These are phyloP conservation scores for Listrodromus nycthemerus DNA, from an alignment of 2,888 invertebrate genomes.

Conservation along the genomic window DNA sequence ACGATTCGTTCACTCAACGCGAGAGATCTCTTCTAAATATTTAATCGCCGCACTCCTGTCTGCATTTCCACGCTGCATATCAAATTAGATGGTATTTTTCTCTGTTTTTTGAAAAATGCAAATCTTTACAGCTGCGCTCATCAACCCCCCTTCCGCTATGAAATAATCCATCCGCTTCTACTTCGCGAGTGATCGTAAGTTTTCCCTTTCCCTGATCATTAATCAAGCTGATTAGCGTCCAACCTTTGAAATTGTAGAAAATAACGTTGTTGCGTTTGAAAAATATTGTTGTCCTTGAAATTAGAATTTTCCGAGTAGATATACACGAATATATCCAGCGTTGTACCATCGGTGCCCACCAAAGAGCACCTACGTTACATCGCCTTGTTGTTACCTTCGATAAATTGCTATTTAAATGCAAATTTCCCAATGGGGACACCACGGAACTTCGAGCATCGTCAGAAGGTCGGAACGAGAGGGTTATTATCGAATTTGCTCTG, in stretches of 20 bases:
- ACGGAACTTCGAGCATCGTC: constrained; percentile 75
- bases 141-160: not conserved
- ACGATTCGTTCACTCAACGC: constrained; percentile 54
- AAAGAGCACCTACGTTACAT: not conserved
- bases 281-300: not conserved
- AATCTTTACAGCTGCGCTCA: not conserved
- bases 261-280: not conserved
- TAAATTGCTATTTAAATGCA: constrained; percentile 76
- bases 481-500: constrained; percentile 12
- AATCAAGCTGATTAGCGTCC: not conserved
- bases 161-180: not conserved
- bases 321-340: not conserved
- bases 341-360: not conserved
- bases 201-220: not conserved
- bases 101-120: not conserved
- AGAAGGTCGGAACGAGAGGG: constrained; percentile 64
- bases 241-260: not conserved
- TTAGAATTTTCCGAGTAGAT: not conserved
- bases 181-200: not conserved
- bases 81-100: not conserved
- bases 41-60: constrained; percentile 58
- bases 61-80: constrained; percentile 50
- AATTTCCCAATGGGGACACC: constrained; percentile 67
- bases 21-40: constrained; percentile 61
- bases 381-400: not conserved